Evolutionary conservation across 2,113 vertebrate species (phyloP).

Genomic region (Saimiri boliviensis): DNA sequence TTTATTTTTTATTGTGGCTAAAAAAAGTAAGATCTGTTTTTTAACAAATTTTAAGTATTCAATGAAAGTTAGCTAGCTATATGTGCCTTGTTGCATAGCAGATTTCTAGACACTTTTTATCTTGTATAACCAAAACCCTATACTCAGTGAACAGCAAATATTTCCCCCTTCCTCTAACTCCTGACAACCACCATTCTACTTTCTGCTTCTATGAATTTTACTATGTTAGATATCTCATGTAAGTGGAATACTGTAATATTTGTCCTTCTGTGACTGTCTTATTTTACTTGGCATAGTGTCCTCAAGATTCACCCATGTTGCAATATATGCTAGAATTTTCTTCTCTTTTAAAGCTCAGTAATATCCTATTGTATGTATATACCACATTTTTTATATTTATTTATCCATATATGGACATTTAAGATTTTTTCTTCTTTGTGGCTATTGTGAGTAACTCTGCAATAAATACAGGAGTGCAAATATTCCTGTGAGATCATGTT

Average conservation of each 20-base stretch:
- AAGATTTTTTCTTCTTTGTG: neutral
- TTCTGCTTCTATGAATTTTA: neutral
- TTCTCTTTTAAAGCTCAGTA: neutral
- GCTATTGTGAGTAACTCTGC: neutral
- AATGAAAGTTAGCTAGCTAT: neutral
- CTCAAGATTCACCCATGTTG: neutral
- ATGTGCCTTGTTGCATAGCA: neutral
- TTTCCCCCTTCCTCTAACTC: accelerated
- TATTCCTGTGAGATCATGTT: neutral
- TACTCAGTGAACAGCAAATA: neutral
- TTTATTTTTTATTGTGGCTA: neutral
- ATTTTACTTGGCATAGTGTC: neutral
- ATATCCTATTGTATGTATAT: neutral
- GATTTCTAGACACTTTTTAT: neutral
- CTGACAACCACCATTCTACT: neutral
- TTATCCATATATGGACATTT: neutral
- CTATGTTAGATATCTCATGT: neutral
- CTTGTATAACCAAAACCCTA: neutral
- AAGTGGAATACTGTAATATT: neutral
- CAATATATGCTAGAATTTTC: neutral
- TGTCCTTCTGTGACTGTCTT: neutral
- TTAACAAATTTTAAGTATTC: neutral
- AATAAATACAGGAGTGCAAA: neutral
- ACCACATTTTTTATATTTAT: neutral
- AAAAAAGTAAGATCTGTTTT: neutral